A percentile compares a stretch with the other conserved stretches of the same genome.
Evolutionary conservation across 2,797 vertebrate species (phyloP).

Genomic region (Fundulus diaphanus): DNA sequence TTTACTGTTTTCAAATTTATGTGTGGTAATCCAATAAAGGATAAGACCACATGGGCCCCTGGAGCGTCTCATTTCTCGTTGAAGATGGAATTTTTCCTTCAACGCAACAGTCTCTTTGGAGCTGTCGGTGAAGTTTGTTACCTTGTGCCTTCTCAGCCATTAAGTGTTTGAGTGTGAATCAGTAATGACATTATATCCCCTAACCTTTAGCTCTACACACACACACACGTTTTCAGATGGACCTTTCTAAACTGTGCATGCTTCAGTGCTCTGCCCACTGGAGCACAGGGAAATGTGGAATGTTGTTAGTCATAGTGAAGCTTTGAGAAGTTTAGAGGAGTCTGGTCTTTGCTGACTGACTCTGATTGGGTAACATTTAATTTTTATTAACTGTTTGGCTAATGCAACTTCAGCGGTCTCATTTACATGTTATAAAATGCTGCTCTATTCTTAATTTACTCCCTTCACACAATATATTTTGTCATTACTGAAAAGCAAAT

Average conservation of each 20-base stretch:
- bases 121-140: conserved; percentile 50
- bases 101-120: conserved; percentile 45
- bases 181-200: conserved; percentile 84
- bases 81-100: conserved; percentile 54
- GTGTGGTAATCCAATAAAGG: conserved; percentile 63
- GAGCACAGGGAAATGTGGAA: conserved; percentile 72
- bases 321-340: conserved; percentile 67
- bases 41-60: conserved; percentile 44
- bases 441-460: conserved; percentile 6
- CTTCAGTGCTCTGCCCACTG: conserved; percentile 66
- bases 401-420: conserved; percentile 22
- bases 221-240: conserved; percentile 66
- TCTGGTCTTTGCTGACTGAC: conserved; percentile 49
- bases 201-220: conserved; percentile 60
- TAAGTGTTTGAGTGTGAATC: conserved; percentile 76
- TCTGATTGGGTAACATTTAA: conserved; percentile 58
- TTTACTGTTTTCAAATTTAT: conserved; percentile 58
- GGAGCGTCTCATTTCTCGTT: conserved; percentile 44
- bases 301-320: conserved; percentile 72
- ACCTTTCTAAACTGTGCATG: conserved; percentile 60
- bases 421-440: conserved; percentile 7
- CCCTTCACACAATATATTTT: conserved; percentile 65
- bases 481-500: conserved; percentile 78
- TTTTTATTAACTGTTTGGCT: conserved; percentile 37
- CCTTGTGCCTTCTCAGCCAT: conserved; percentile 83